Evolutionary conservation across 2,888 invertebrate genomes (phyloP).

Genomic region (Octonoba sinensis): DNA sequence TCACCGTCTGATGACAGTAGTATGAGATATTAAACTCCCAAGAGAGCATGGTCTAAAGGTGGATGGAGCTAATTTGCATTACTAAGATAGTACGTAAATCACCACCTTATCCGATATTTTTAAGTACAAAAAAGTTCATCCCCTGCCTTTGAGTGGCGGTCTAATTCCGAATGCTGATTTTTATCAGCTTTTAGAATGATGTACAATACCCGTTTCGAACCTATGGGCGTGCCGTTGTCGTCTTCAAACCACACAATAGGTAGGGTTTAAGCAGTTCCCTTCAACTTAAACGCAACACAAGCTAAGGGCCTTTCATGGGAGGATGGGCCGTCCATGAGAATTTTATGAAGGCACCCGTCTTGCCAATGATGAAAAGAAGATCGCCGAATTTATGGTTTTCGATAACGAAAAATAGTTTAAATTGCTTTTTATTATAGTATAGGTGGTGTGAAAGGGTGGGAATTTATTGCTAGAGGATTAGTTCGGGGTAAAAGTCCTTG

Average conservation of each 20-base stretch:
- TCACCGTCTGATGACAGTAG: constrained; percentile 34
- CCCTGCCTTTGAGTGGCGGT: constrained; percentile 7
- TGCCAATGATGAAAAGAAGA: constrained; percentile 29
- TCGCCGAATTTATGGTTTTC: constrained; percentile 32
- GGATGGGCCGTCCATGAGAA: constrained; percentile 28
- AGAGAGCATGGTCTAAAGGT: constrained; percentile 33
- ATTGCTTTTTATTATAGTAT: constrained; percentile 23
- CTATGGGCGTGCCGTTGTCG: constrained; percentile 28
- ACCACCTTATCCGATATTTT: constrained; percentile 37
- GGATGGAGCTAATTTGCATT: constrained; percentile 54
- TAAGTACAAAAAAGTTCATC: constrained; percentile 17
- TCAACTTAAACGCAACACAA: constrained; percentile 16
- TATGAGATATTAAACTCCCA: constrained; percentile 32
- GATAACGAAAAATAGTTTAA: constrained; percentile 38
- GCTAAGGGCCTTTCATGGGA: constrained; percentile 25
- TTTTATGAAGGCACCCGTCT: constrained; percentile 27
- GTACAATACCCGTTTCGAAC: constrained; percentile 32
- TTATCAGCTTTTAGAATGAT: constrained; percentile 21
- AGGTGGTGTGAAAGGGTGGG: constrained; percentile 29
- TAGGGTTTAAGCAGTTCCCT: constrained; percentile 12
- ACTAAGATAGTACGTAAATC: constrained; percentile 61
- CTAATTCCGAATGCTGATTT: constrained; percentile 39
- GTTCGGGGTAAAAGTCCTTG: no score
- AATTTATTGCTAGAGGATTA: not conserved
- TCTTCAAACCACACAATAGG: constrained; percentile 18